phyloP scores from a whole-genome alignment of 2,888 invertebrate genomes.

The Euzophera pinguis region DNA sequence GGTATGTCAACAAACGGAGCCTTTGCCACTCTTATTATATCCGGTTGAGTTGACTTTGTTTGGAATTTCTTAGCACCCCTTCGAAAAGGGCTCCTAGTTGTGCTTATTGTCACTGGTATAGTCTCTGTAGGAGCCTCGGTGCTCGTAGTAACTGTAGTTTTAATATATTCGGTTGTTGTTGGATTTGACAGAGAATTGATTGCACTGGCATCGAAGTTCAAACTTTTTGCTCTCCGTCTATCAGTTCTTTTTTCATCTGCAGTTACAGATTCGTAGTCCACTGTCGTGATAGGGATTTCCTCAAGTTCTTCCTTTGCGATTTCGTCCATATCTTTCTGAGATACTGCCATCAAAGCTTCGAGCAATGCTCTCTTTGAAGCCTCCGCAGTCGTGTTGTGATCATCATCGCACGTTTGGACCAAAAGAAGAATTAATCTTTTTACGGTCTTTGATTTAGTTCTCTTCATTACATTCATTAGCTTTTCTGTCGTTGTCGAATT shows the following conservation, averaged over 20 bases:
- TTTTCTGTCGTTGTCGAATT: constrained; percentile 87
- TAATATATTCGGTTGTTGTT: constrained; percentile 44
- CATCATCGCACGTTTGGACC: constrained; percentile 88
- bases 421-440: constrained; percentile 85
- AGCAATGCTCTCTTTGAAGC: constrained; percentile 84
- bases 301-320: constrained; percentile 59
- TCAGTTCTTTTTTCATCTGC: constrained; percentile 48
- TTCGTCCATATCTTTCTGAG: constrained; percentile 76
- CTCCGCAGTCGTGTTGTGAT: constrained; percentile 85
- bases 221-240: constrained; percentile 51
- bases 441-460: constrained; percentile 88
- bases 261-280: constrained; percentile 38
- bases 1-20: constrained; percentile 51
- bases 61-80: constrained; percentile 61
- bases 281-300: constrained; percentile 36
- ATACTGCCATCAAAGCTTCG: constrained; percentile 84
- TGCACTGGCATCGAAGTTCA: constrained; percentile 56
- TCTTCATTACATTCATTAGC: constrained; percentile 89
- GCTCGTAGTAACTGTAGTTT: constrained; percentile 35
- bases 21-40: constrained; percentile 35
- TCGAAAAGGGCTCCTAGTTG: constrained; percentile 46
- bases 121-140: constrained; percentile 43
- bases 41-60: constrained; percentile 44
- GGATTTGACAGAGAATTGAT: constrained; percentile 63
- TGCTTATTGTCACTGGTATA: constrained; percentile 48